Base-by-base conservation (phyloP, 2,797 vertebrate species). In the Sandelia bainsii region DNA sequence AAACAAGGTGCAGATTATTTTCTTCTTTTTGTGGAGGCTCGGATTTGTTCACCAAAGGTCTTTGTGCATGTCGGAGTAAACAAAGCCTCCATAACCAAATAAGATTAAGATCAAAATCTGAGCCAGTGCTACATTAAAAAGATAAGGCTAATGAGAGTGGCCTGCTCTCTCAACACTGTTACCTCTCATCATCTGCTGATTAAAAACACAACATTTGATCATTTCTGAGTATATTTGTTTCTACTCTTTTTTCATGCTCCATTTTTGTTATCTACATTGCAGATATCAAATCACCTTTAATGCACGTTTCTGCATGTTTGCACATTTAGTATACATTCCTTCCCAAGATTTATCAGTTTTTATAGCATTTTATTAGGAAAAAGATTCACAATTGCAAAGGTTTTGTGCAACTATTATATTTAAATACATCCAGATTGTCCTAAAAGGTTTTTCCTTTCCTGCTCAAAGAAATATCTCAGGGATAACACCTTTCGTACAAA, bases 21-120 rank as follows among this genome's bases (percentile, higher is more conserved):
- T 19, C 23, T 42, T 20, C 17, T 42, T 25, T 37, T 23, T 14
- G 62, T 6, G 29, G 20, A 66, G 52, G 70, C 62, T 58, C 50
- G 51, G 54, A 45, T 84, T 74, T 62, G 52, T 2, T 4, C 75
- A 70, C 80, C 53, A 40, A 82, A 86, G 82, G 79, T 83, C 88
- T 81, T 83, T 69, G 71, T 80, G 85, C 60, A 77, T 11, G 76
- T 74, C 42, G 37, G 60, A 69, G 70, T 40, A 73, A 84, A 69
- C 63, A 56, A 71, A 81, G 80, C 84, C 81, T 89, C 81, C 74
- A 65, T 88, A 85, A 85, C 82, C 87, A 89, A 91, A 91, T 90
- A 81, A 91, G 89, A 91, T 93, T 88, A 90, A 92, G 89, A 93
- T 90, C 74, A 5, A 68, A 81, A 91, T 92, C 84, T 85, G 75